Evolutionary conservation across 1,140 invertebrate genomes (phyloP).

Genomic region (Helicoverpa armigera): DNA sequence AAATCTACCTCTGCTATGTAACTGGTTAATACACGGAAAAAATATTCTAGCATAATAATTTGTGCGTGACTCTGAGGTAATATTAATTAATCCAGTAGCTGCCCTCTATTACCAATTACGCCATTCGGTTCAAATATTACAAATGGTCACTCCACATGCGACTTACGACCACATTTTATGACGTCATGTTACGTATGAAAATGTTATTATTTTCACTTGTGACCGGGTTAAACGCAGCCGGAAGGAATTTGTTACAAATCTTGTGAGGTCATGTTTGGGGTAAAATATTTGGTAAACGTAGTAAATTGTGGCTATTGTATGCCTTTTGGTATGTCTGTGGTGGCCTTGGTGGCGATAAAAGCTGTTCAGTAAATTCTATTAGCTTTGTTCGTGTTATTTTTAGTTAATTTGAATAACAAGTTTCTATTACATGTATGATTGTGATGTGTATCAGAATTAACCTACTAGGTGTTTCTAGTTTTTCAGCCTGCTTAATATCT

Average conservation of each 20-base stretch:
- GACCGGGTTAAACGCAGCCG: constrained; percentile 40
- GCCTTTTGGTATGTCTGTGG: constrained; percentile 9
- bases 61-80: constrained; percentile 51
- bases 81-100: constrained; percentile 49
- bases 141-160: constrained; percentile 53
- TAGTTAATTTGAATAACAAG: no score
- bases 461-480: no score
- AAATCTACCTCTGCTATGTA: no score
- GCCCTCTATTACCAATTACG: constrained; percentile 49
- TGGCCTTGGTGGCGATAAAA: constrained; percentile 1
- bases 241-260: constrained; percentile 49
- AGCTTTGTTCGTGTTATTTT: background rate
- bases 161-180: constrained; percentile 41
- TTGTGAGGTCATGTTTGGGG: constrained; percentile 22
- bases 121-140: constrained; percentile 50
- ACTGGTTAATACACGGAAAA: background rate
- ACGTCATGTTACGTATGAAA: constrained; percentile 43
- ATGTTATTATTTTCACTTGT: constrained; percentile 32
- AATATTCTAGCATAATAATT: constrained; percentile 14
- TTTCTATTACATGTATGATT: no score
- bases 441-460: no score
- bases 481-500: no score
- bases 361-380: constrained; percentile 18
- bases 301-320: constrained; percentile 34
- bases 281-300: constrained; percentile 23